Conservation (phyloP, 2,888 invertebrate genomes). For the Colostygia pectinataria region DNA sequence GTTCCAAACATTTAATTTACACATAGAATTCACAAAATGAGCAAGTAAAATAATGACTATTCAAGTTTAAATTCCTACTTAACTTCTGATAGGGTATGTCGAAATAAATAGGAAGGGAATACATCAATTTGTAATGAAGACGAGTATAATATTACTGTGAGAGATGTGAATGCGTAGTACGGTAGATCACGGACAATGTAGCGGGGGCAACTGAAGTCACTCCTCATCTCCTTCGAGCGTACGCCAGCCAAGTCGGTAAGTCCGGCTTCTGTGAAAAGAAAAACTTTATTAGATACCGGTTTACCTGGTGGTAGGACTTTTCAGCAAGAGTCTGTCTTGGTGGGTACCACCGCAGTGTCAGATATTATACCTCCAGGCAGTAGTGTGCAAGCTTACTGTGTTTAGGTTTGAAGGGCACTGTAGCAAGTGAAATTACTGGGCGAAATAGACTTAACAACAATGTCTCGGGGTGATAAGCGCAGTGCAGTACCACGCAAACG, state of each 20-base stretch:
- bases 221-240: conserved; percentile 97
- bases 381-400: too few relatives aligned
- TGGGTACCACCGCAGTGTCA: too few relatives aligned
- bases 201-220: conserved; percentile 77
- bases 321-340: too few relatives aligned
- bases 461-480: too few relatives aligned
- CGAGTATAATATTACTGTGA: conserved; percentile 31
- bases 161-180: conserved; percentile 78
- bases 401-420: too few relatives aligned
- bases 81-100: conserved; percentile 6
- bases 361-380: too few relatives aligned
- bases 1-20: conserved; percentile 22
- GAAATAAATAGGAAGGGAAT: conserved; percentile 14
- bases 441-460: too few relatives aligned
- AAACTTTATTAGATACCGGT: neutral
- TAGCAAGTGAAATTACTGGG: too few relatives aligned
- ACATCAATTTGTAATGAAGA: conserved; percentile 31
- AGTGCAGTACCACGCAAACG: too few relatives aligned
- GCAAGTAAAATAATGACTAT: conserved; percentile 5
- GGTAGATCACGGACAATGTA: conserved; percentile 58
- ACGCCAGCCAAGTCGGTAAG: conserved; percentile 86
- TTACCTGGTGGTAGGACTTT: too few relatives aligned
- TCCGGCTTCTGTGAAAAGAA: conserved; percentile 70
- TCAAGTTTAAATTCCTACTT: neutral
- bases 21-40: conserved; percentile 20